Conservation (phyloP, 2,113 vertebrate species). For the Eidolon helvum region DNA sequence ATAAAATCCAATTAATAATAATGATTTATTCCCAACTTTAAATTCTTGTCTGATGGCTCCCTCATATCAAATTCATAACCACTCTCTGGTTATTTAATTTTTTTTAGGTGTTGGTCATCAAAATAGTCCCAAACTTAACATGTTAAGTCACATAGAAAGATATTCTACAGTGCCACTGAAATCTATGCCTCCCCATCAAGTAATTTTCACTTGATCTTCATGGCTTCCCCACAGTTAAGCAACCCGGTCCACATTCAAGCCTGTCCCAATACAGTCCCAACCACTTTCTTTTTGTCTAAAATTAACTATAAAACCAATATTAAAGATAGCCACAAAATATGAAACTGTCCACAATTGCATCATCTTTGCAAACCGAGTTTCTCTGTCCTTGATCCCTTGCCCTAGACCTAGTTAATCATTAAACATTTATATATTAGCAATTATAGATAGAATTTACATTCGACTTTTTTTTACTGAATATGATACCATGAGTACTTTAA, state of each 20-base stretch:
- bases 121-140: neutral
- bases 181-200: neutral
- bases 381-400: neutral
- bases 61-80: neutral
- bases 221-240: neutral
- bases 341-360: rapidly evolving
- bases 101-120: neutral
- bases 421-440: neutral
- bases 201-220: neutral
- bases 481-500: neutral
- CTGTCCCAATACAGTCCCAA: neutral
- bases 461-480: neutral
- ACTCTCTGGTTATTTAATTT: neutral
- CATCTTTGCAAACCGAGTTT: neutral
- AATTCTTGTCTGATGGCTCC: neutral
- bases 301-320: neutral
- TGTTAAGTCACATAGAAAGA: neutral
- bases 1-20: neutral
- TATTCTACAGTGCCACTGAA: no score
- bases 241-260: neutral
- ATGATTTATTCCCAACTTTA: neutral
- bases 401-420: neutral
- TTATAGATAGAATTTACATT: neutral
- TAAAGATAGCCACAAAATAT: neutral
- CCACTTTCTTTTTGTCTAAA: neutral